phyloP scores from a whole-genome alignment of 1,140 invertebrate genomes.

The Eupristina koningsbergeri region DNA sequence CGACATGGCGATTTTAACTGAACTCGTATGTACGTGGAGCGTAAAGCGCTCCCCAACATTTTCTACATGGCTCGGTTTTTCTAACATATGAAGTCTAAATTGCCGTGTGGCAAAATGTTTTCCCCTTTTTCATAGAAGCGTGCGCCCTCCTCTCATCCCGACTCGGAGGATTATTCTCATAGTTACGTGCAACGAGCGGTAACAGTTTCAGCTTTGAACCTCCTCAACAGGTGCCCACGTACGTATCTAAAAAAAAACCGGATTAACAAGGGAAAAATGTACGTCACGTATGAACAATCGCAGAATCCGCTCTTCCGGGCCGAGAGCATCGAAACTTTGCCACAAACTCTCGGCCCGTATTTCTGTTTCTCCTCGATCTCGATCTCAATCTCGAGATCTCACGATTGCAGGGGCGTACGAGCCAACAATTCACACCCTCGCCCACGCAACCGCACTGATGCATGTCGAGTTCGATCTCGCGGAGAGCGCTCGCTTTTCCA shows the following conservation, averaged over 20 bases:
- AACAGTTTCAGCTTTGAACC: conserved; percentile 6
- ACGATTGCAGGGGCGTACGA: not conserved
- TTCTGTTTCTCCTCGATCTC: not conserved
- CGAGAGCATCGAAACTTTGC: not conserved
- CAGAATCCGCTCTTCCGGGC: not conserved
- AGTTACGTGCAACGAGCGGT: not conserved
- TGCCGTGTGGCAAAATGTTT: not conserved
- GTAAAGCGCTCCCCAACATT: not conserved
- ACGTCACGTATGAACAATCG: not conserved
- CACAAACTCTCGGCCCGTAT: not conserved
- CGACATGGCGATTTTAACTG: conserved; percentile 4
- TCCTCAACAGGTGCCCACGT: conserved; percentile 33
- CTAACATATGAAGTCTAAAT: conserved; percentile 24
- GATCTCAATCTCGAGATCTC: not conserved
- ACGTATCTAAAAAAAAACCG: not conserved
- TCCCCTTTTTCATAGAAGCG: not conserved
- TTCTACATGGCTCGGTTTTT: not conserved
- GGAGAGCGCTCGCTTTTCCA: not conserved
- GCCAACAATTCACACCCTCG: no score
- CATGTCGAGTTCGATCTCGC: not conserved
- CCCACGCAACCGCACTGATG: not conserved
- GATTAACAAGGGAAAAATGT: not conserved
- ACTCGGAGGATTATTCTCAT: conserved; percentile 6
- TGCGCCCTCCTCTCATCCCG: not conserved
- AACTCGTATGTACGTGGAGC: not conserved